These are phyloP conservation scores for Triplophysa siluroides DNA, from an alignment of 2,113 vertebrate genomes.

Conservation along the genomic window DNA sequence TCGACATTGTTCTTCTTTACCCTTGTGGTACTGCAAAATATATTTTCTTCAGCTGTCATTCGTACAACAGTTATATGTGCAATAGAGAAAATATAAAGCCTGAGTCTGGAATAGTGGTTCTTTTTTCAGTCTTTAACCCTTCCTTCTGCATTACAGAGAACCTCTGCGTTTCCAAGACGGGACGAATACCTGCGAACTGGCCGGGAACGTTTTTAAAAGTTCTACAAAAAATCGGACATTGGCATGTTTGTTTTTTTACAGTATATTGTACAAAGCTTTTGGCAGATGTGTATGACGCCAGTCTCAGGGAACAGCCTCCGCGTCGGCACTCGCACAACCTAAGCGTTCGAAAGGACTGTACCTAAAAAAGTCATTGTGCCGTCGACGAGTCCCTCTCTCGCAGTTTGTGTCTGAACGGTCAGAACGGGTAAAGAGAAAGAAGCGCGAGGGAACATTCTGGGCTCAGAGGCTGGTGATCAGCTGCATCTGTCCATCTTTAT, in stretches of 20 bases:
- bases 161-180: slow-evolving; percentile 37
- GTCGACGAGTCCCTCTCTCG: neutral
- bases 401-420: neutral
- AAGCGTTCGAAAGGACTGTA: slow-evolving; percentile 80
- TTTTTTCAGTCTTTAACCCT: slow-evolving; percentile 82
- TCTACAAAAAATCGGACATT: slow-evolving; percentile 33
- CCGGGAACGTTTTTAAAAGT: slow-evolving; percentile 30
- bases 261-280: slow-evolving; percentile 62
- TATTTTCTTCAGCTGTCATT: slow-evolving; percentile 97
- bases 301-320: slow-evolving; percentile 8
- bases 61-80: slow-evolving; percentile 98
- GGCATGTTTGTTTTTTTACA: slow-evolving; percentile 58
- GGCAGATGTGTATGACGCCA: slow-evolving; percentile 59
- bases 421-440: neutral
- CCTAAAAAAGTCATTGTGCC: slow-evolving; percentile 45
- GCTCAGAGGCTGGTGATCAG: slow-evolving; percentile 97
- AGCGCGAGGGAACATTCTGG: neutral
- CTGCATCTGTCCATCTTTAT: slow-evolving; percentile 97
- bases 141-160: slow-evolving; percentile 31
- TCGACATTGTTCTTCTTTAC: slow-evolving; percentile 74
- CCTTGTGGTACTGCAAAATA: slow-evolving; percentile 99
- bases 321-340: slow-evolving; percentile 55
- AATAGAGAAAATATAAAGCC: slow-evolving; percentile 99
- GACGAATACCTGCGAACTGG: slow-evolving; percentile 1
- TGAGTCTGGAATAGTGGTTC: slow-evolving; percentile 98